Evolutionary conservation across 2,888 invertebrate genomes (phyloP), one percentile per base, ranked within the genome.

Genomic region (Trissolcus japonicus): DNA sequence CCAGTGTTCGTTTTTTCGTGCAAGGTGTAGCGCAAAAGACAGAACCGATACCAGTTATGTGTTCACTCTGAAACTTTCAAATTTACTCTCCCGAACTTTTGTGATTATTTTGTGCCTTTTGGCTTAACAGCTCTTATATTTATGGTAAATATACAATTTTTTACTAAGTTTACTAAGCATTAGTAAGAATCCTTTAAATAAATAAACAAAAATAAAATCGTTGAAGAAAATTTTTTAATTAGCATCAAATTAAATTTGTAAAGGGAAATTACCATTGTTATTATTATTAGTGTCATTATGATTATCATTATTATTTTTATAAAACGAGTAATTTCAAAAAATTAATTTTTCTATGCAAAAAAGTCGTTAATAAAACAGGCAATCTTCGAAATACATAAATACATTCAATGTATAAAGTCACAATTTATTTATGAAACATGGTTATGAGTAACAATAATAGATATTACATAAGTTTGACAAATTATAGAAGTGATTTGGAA

Each of bases 11-110:
- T 43, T 51, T 2, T 46, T 46, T 14, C 50, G 56, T 71, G 71
- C 61, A 62, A 62, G 62, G 71, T 71, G 71, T 50, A 56, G 40
- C 43, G 71, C 14, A 14, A 61, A 54, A 60, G 53, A 68, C 59
- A 59, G 35, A 68, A 68, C 21, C 55, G 35, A 25, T 13, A 1
- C 40, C 19, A 56, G 53, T 56, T 65, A 65, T 65, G 65, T 55
- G 54, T 17, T 19, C n/a, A 2, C 13, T 46, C 17, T 29, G 29
- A 54, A 9, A 54, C 14, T 13, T 48, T 65, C 25, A 29, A 63
- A 63, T 41, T 16, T 29, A 0, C 13, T 25, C 51, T 16, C 19
- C 29, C 11, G 17, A 35, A 46, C 19, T 65, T 21, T 48, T 35
- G 61, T 61, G 61, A 60, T 35, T 48, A 57, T 21, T 60, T 21